Conservation (phyloP, 2,888 invertebrate species). For the Tinea pellionella region DNA sequence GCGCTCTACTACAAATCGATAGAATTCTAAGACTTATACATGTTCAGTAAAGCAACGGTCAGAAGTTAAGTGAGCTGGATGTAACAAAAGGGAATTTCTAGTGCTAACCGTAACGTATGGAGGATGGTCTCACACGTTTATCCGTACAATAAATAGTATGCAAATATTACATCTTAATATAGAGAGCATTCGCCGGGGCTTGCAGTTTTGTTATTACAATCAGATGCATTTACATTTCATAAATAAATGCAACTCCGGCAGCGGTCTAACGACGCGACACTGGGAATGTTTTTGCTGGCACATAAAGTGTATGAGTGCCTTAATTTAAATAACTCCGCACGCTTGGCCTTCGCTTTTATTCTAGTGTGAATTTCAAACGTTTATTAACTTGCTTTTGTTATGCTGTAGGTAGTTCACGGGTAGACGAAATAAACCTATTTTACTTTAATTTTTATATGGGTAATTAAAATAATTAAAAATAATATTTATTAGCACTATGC, state of each 20-base stretch:
- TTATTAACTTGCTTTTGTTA: conserved; percentile 1
- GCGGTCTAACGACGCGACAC: conserved; percentile 45
- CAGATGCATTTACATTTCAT: conserved; percentile 70
- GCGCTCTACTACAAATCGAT: no score
- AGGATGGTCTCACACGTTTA: conserved; percentile 42
- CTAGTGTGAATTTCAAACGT: conserved; percentile 38
- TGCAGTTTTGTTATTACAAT: conserved; percentile 69
- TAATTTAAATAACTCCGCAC: conserved; percentile 51
- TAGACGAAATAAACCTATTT: no score
- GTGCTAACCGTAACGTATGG: conserved; percentile 29
- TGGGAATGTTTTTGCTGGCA: conserved; percentile 37
- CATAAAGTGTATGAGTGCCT: conserved; percentile 39
- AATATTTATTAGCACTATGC: no score
- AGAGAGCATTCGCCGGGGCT: conserved; percentile 49
- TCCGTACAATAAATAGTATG: conserved; percentile 40
- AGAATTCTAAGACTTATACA: no score
- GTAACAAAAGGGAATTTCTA: conserved; percentile 14
- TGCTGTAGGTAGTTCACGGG: neutral
- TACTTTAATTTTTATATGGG: no score
- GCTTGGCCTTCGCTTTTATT: conserved; percentile 22
- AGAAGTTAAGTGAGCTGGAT: neutral
- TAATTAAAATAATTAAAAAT: no score
- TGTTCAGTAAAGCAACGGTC: no score
- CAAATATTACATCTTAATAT: conserved; percentile 71
- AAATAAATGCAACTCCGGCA: conserved; percentile 62